Conservation (phyloP, 2,888 invertebrate species). For the Nemurella pictetii region DNA sequence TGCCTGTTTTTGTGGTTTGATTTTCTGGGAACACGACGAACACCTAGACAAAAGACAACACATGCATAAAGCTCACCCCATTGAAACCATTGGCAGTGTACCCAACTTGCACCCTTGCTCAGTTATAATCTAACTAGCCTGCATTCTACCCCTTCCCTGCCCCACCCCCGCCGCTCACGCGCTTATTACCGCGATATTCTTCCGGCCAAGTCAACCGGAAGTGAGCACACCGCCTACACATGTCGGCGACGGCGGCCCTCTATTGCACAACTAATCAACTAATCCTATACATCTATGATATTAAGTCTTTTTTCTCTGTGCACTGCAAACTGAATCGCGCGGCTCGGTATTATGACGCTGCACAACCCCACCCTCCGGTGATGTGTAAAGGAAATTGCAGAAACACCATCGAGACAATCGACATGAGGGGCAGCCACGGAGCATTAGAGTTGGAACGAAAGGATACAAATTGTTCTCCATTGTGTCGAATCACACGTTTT, state of each 20-base stretch:
- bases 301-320: constrained; percentile 25
- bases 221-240: constrained; percentile 41
- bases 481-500: not conserved
- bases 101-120: constrained; percentile 19
- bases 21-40: constrained; percentile 18
- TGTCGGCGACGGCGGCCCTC: constrained; percentile 2
- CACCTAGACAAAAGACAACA: constrained; percentile 25
- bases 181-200: constrained; percentile 54
- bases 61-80: constrained; percentile 17
- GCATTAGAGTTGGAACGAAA: constrained; percentile 10
- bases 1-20: constrained; percentile 25
- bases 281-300: constrained; percentile 27
- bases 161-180: constrained; percentile 43
- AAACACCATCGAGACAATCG: constrained; percentile 2
- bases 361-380: not conserved
- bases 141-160: constrained; percentile 52
- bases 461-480: constrained; percentile 19
- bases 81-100: constrained; percentile 10
- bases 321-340: not conserved
- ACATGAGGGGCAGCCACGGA: not conserved
- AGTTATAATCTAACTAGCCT: constrained; percentile 40
- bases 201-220: constrained; percentile 54
- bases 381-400: constrained; percentile 24
- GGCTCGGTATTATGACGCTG: not conserved
- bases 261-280: constrained; percentile 28